Evolutionary conservation across 2,888 invertebrate species (phyloP), one percentile per base, ranked within the genome.

Genomic region (Chaetogeoica ovagalla): DNA sequence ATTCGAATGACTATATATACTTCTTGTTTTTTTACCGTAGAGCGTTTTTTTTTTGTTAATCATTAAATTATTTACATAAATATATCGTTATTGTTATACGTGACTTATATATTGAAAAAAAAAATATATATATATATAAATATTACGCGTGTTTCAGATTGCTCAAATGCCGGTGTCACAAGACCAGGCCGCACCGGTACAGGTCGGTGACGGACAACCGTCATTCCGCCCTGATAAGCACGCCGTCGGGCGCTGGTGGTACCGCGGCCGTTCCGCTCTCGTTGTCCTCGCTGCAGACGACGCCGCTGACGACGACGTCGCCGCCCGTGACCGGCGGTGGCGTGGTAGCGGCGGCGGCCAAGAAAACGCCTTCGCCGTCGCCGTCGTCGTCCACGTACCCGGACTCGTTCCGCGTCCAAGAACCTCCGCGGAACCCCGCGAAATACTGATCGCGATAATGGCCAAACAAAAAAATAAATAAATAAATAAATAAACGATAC

Each of bases 221-320:
- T 88, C 92, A 81, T 92, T 91, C 87, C 89, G 91, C 75, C 91
- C 92, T 81, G 6, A 92, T 91, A 13, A 91, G 90, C 30, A 91
- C 92, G 68, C 90, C 90, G 17, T 88, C 92, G 7, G 90, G 92
- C 19, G 89, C 91, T 92, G 23, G 91, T 93, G 37, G 91, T 92
- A 0, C 87, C 93, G 19, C 93, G 93, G 0, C 85, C 93, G 83
- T 92, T 93, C 76, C 81, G 37, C 71, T 83, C 4, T 81, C 83
- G 6, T 77, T 82, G 19, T 81, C 81, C n/a, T 30, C 59, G 1
- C 81, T 43, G 43, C 43, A 43, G 43, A 82, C 62, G 1, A 13
- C 92, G 13, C 88, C 88, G 8, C 73, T 82, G 30, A 71, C 83
- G 9, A 81, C 83, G 5, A 75, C 82, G 17, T 81, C 81, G 43